Conservation (phyloP, 1,140 invertebrate species). For the Polypedilum pembai region DNA sequence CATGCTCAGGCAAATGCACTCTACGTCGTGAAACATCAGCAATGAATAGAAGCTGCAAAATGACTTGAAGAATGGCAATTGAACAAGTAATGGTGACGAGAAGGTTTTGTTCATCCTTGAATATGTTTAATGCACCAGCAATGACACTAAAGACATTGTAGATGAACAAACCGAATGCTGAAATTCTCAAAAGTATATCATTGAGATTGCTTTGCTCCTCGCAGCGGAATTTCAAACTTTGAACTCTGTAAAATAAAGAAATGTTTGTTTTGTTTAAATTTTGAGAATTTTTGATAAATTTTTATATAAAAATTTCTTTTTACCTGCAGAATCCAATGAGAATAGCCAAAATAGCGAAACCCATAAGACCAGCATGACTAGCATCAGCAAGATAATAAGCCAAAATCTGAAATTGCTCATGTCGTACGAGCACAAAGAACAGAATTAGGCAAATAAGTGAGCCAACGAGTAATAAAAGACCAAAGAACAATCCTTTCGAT, state of each 20-base stretch:
- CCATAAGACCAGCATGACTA: constrained; percentile 80
- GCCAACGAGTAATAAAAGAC: constrained; percentile 79
- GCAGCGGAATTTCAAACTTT: constrained; percentile 77
- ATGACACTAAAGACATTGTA: constrained; percentile 91
- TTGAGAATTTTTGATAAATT: too few relatives aligned
- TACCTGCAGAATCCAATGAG: constrained; percentile 81
- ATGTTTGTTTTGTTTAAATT: too few relatives aligned
- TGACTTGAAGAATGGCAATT: constrained; percentile 76
- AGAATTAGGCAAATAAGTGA: constrained; percentile 87
- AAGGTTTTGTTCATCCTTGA: constrained; percentile 77
- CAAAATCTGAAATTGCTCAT: constrained; percentile 66
- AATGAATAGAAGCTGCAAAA: constrained; percentile 89
- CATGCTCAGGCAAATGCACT: constrained; percentile 83
- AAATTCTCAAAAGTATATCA: constrained; percentile 82
- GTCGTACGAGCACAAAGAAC: constrained; percentile 86
- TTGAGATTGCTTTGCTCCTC: constrained; percentile 83
- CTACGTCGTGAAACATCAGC: constrained; percentile 84
- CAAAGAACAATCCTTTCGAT: constrained; percentile 89
- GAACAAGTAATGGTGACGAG: constrained; percentile 83
- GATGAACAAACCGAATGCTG: constrained; percentile 83
- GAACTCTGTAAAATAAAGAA: constrained; percentile 57
- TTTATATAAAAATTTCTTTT: too few relatives aligned
- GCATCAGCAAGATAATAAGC: constrained; percentile 86
- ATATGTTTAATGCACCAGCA: constrained; percentile 72
- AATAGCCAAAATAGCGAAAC: constrained; percentile 78